Percentiles rank a stretch among this genome's conserved stretches.
Evolutionary conservation across 2,113 vertebrate species (phyloP).

Genomic region (Panthera leo): DNA sequence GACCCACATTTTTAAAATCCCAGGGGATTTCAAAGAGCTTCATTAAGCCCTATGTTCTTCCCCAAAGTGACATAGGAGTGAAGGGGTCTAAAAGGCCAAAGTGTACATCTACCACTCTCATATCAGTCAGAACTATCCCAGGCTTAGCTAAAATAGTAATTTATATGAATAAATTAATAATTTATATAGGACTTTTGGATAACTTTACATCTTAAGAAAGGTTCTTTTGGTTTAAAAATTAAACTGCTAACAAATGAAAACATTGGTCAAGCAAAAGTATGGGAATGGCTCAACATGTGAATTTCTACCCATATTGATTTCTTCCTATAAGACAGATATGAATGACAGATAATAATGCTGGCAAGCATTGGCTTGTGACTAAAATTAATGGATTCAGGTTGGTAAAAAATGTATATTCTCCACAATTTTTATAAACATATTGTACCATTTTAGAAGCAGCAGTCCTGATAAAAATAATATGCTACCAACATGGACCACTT

Average conservation of each 20-base stretch:
- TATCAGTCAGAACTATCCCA: background rate
- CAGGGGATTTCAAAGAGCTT: background rate
- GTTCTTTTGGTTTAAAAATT: background rate
- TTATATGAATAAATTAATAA: background rate
- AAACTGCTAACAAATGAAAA: background rate
- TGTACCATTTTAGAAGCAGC: background rate
- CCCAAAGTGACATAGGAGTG: background rate
- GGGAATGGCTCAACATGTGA: background rate
- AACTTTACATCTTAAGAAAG: background rate
- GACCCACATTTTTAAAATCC: background rate
- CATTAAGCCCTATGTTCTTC: background rate
- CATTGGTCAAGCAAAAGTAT: background rate
- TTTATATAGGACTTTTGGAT: background rate
- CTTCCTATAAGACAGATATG: background rate
- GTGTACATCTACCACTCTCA: background rate
- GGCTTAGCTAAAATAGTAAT: background rate
- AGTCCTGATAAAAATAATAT: background rate
- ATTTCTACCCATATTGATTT: background rate
- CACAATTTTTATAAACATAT: background rate
- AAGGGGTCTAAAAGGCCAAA: background rate
- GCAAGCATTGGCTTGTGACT: background rate
- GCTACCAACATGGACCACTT: background rate
- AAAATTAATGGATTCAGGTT: background rate
- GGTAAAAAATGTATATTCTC: background rate
- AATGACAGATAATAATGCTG: background rate